Evolutionary conservation across 2,113 vertebrate genomes (phyloP).

Genomic region (Myrmecophaga tridactyla): DNA sequence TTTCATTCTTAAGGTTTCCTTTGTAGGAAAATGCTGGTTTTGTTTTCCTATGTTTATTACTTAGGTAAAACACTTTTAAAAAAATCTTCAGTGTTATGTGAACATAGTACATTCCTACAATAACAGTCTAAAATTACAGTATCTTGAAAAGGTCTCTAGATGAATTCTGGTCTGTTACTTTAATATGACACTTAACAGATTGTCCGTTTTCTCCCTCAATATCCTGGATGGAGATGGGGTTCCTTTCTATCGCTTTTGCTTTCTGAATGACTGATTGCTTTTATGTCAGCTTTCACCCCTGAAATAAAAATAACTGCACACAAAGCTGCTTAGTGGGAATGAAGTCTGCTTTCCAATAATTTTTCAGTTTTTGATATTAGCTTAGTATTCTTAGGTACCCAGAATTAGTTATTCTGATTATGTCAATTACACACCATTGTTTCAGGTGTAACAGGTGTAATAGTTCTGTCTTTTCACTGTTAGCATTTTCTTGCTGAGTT

Average conservation of each 20-base stretch:
- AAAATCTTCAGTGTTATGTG: not conserved
- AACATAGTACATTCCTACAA: not conserved
- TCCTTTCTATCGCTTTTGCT: not conserved
- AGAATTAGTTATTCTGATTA: not conserved
- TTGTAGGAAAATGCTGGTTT: not conserved
- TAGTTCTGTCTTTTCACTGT: not conserved
- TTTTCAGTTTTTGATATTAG: not conserved
- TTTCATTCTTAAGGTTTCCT: constrained; percentile 21
- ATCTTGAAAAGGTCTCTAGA: not conserved
- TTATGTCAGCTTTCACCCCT: not conserved
- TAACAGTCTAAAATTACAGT: not conserved
- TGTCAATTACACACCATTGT: not conserved
- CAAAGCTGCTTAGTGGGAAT: not conserved
- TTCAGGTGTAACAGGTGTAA: not conserved
- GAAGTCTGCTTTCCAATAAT: not conserved
- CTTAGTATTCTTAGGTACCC: not conserved
- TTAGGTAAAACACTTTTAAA: not conserved
- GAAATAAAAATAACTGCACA: not conserved
- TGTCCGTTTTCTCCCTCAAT: not conserved
- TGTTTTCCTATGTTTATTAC: not conserved
- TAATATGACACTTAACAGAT: not conserved
- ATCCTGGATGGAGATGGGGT: not conserved
- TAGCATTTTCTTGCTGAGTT: not conserved
- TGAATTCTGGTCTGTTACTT: not conserved
- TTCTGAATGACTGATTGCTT: not conserved